Conservation (phyloP, 1,140 invertebrate genomes). For the Calliphora vicina region DNA sequence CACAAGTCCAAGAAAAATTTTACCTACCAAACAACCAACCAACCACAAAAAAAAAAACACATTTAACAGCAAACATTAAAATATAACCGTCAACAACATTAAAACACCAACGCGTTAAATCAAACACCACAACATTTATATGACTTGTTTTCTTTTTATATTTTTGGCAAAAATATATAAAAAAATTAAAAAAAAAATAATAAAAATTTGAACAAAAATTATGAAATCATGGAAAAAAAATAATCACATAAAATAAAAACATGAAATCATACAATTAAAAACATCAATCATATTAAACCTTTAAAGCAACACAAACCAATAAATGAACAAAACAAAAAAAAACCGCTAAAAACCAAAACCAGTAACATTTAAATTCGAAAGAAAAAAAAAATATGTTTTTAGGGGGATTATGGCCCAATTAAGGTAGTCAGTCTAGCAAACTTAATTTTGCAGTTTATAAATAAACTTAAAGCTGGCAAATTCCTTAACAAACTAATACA, state of each 20-base stretch:
- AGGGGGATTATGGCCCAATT: conserved; percentile 12
- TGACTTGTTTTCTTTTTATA: not conserved
- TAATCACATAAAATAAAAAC: not conserved
- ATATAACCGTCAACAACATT: not conserved
- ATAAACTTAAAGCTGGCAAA: not conserved
- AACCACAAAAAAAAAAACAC: not conserved
- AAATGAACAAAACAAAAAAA: too few relatives aligned
- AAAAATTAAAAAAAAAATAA: not conserved
- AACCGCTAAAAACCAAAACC: not conserved
- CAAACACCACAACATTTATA: not conserved
- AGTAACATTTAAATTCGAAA: not conserved
- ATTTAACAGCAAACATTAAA: not conserved
- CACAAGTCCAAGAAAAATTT: not conserved
- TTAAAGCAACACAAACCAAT: not conserved
- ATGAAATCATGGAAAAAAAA: not conserved
- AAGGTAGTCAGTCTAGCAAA: not conserved
- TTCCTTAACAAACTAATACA: not conserved
- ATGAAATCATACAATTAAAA: conserved; percentile 13
- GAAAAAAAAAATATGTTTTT: not conserved
- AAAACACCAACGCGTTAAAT: conserved; percentile 2
- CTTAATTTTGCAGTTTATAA: not conserved
- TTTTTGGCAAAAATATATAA: not conserved
- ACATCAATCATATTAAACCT: not conserved
- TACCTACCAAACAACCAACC: not conserved
- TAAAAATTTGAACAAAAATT: not conserved